Evolutionary conservation across 1,140 invertebrate species (phyloP), one percentile per base, ranked within the genome.

Genomic region (Xylocopa sonorina): DNA sequence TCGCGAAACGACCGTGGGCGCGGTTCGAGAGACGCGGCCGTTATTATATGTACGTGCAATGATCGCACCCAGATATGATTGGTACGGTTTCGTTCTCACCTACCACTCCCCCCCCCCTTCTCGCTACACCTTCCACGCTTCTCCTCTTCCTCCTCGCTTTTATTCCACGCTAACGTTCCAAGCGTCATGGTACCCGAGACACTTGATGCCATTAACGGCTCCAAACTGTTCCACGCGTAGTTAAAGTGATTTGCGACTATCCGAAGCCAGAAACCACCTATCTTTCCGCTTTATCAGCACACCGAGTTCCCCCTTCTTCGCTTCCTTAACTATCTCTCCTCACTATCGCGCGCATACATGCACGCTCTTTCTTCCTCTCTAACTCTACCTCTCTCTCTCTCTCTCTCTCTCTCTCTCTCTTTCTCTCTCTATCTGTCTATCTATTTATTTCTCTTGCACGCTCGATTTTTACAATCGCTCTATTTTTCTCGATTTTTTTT

Each of bases 231-330:
- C 84, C 88, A 87, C 87, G 85, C 84, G 90, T 90, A 91, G 90
- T 92, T 92, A 92, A 92, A 92, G 92, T 92, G 92, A 92, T 92
- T 93, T 92, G 91, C 89, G 91, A 93, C 88, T 89, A 90, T 89
- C 88, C 85, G 80, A 78, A 88, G 85, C 87, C 85, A 88, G 85
- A 85, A 88, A 88, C 81, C 82, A 85, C 81, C 81, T 53, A 79
- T 75, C 78, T 67, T 58, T 67, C 68, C 83, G 18, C 57, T 74
- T 50, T 81, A 71, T 51, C 79, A 66, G 75, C 53, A 69, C 63
- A 55, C 79, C 68, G 50, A 58, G 38, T 43, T 60, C 27, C 41
- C 43, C 32, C n/a, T 41, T 38, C 53, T 14, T 63, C 53, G 4
- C 57, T 27, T 58, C 21, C 57, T 64, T 67, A n/a, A n/a, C 38